Evolutionary conservation across 2,888 invertebrate species (phyloP).

Genomic region (Thalpophila matura): DNA sequence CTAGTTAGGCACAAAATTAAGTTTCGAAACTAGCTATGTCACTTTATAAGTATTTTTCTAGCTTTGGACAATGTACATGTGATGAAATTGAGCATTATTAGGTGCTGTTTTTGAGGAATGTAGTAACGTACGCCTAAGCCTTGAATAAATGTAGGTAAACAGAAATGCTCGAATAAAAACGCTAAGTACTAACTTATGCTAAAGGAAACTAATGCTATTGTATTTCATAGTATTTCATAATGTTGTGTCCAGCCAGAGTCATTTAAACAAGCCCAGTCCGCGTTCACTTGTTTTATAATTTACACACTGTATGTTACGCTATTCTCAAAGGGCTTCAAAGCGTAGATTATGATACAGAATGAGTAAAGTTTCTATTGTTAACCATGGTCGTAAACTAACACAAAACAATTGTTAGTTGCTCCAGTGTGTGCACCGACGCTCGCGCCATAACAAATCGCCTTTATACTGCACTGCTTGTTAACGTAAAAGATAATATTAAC

Average conservation of each 20-base stretch:
- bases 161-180: too few relatives aligned
- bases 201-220: too few relatives aligned
- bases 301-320: conserved; percentile 22
- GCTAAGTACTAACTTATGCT: too few relatives aligned
- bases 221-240: conserved; percentile 21
- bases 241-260: neutral
- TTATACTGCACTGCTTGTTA: conserved; percentile 63
- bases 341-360: conserved; percentile 71
- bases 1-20: too few relatives aligned
- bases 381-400: conserved; percentile 72
- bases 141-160: too few relatives aligned
- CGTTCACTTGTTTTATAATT: conserved; percentile 35
- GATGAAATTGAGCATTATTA: too few relatives aligned
- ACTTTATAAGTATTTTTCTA: too few relatives aligned
- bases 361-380: conserved; percentile 75
- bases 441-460: conserved; percentile 65
- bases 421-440: conserved; percentile 63
- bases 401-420: conserved; percentile 73
- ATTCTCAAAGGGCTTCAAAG: conserved; percentile 59
- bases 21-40: too few relatives aligned
- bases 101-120: too few relatives aligned
- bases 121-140: too few relatives aligned
- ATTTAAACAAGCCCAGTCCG: neutral
- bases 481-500: conserved; percentile 54
- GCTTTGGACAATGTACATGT: too few relatives aligned